Conservation (phyloP, 2,888 invertebrate species). For the Strigamia maritima region DNA sequence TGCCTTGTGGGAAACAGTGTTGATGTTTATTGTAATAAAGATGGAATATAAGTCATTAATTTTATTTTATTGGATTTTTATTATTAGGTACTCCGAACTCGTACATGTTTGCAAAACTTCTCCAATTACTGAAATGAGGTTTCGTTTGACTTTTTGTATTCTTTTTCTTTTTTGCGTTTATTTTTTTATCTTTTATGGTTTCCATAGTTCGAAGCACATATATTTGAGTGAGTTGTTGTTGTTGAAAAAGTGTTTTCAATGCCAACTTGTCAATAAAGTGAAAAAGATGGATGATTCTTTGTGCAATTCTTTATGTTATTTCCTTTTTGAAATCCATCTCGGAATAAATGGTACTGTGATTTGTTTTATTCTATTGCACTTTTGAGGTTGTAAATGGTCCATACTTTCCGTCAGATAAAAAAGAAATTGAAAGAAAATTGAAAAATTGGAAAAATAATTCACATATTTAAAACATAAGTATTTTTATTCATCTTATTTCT, state of each 20-base stretch:
- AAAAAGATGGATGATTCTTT: conserved; percentile 11
- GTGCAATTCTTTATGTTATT: background rate
- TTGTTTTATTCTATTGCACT: background rate
- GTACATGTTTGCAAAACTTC: background rate
- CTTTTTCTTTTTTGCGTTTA: background rate
- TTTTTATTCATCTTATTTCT: background rate
- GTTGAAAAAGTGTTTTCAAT: conserved; percentile 28
- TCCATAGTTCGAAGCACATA: background rate
- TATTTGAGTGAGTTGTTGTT: background rate
- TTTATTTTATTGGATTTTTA: background rate
- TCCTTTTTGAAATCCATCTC: background rate
- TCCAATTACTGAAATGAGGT: background rate
- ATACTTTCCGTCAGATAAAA: background rate
- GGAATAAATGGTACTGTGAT: conserved; percentile 1
- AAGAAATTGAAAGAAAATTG: background rate
- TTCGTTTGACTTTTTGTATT: background rate
- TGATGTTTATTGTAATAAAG: background rate
- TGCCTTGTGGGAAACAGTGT: background rate
- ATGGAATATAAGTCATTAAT: background rate
- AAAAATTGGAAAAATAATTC: background rate
- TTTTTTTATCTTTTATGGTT: background rate
- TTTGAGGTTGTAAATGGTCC: background rate
- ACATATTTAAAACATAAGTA: conserved; percentile 2
- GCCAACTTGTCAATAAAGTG: conserved; percentile 10
- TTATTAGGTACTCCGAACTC: too few relatives aligned